Conservation (phyloP, 2,888 invertebrate species). For the Clunio marinus region DNA sequence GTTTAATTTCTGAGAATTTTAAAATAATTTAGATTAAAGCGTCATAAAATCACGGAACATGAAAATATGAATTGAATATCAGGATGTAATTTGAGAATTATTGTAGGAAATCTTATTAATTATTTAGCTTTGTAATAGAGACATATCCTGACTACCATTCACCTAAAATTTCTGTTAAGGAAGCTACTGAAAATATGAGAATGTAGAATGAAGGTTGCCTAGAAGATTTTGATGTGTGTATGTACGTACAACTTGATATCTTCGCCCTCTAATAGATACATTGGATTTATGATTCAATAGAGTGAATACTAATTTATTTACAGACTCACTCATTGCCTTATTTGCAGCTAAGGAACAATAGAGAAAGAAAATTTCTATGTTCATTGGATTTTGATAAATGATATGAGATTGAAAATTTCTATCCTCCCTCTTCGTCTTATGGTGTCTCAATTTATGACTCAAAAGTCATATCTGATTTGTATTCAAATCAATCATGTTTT, state of each 20-base stretch:
- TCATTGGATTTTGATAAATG: conserved; percentile 14
- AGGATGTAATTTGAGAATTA: no score
- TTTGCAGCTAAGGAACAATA: no score
- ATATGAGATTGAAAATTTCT: not conserved
- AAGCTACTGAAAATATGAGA: no score
- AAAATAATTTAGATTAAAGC: no score
- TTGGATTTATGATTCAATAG: conserved; percentile 17
- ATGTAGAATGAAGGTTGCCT: not conserved
- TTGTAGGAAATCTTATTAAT: no score
- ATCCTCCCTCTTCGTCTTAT: not conserved
- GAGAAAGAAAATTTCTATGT: no score
- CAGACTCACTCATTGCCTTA: no score
- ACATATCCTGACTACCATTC: no score
- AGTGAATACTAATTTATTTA: conserved; percentile 27
- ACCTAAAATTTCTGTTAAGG: no score
- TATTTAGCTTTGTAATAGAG: conserved; percentile 32
- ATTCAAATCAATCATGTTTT: conserved; percentile 37
- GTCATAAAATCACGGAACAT: no score
- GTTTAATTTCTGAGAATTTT: no score
- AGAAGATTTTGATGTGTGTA: not conserved
- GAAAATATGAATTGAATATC: no score
- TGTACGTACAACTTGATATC: not conserved
- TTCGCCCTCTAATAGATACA: not conserved
- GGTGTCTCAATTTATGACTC: not conserved
- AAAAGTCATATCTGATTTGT: conserved; percentile 35